Evolutionary conservation across 2,797 vertebrate species (phyloP), one percentile per base, ranked within the genome.

Genomic region (Danionella dracula): DNA sequence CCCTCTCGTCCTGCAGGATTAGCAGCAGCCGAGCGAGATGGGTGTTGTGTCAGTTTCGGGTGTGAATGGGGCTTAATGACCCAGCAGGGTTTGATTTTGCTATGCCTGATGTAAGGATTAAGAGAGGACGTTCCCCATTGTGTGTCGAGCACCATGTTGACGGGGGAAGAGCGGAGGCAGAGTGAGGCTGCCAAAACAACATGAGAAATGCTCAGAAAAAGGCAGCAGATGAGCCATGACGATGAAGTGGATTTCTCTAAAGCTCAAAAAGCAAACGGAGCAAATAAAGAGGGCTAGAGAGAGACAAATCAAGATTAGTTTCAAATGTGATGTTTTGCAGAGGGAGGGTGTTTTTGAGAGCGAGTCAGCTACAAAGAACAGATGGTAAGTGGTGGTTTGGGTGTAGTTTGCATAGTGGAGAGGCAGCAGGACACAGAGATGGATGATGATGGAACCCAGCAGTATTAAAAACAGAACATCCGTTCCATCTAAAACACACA

Each of bases 1-100:
- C 68, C n/a, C 45, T 27, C 65, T 46, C 69, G 27, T 51, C 53
- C 55, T 61, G 20, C 21, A 19, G 41, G 64, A 71, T 71, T 60
- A 75, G 38, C 44, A 34, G 19, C 54, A 40, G 56, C 54, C 34
- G 15, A 66, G 41, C 13, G 34, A 45, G 42, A n/a, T 16, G 50
- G 20, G 58, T 58, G 17, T 67, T 23, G 50, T 44, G 11, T 15
- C 10, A 46, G 21, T 32, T 16, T 2, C 32, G 66, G 44, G 66
- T 70, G 70, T 72, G 51, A 68, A 72, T 58, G 45, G 58, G 53
- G 45, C 48, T 60, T 61, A 62, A 66, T 48, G 56, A 66, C 34
- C 53, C 66, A 66, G 62, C 45, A 31, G 27, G 37, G 50, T 61
- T 70, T 49, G 35, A 62, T 50, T 59, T 37, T 29, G 58, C 32